phyloP scores from a whole-genome alignment of 2,113 vertebrate species.

The Epinephelus fuscoguttatus region DNA sequence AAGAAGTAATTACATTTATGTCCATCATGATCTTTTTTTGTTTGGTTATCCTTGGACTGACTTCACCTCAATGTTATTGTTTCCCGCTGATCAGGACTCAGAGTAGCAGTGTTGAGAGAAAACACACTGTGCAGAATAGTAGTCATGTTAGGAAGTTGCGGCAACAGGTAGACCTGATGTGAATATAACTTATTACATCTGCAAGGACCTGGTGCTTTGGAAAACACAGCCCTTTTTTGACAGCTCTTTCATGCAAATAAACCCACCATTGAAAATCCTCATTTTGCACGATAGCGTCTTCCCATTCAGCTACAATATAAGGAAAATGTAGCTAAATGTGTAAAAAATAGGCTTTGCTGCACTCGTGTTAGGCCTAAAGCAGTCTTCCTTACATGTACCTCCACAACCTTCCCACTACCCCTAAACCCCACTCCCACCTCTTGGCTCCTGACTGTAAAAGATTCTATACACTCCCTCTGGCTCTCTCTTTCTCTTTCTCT shows the following conservation, averaged over 20 bases:
- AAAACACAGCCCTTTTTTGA: not conserved
- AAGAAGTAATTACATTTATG: constrained; percentile 79
- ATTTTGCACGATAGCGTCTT: constrained; percentile 33
- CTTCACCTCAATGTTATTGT: constrained; percentile 90
- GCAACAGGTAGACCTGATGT: constrained; percentile 36
- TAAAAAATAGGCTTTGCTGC: constrained; percentile 64
- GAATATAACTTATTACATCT: not conserved
- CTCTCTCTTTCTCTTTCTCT: constrained; percentile 77
- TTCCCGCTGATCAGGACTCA: constrained; percentile 88
- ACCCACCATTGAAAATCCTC: constrained; percentile 39
- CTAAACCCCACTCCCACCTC: constrained; percentile 72
- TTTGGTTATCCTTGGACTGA: constrained; percentile 84
- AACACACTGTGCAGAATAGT: not conserved
- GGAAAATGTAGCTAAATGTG: constrained; percentile 37
- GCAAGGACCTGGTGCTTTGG: not conserved
- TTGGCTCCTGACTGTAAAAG: constrained; percentile 63
- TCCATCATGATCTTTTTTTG: constrained; percentile 78
- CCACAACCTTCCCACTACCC: constrained; percentile 42
- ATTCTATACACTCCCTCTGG: constrained; percentile 64
- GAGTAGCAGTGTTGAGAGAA: constrained; percentile 5
- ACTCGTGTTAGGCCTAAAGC: constrained; percentile 56
- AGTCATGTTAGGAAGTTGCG: not conserved
- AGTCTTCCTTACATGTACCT: constrained; percentile 47
- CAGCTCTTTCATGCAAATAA: constrained; percentile 39
- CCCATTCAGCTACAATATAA: constrained; percentile 18